Base-by-base conservation (phyloP, 2,888 invertebrate genomes). In the Hemistola chrysoprasaria region DNA sequence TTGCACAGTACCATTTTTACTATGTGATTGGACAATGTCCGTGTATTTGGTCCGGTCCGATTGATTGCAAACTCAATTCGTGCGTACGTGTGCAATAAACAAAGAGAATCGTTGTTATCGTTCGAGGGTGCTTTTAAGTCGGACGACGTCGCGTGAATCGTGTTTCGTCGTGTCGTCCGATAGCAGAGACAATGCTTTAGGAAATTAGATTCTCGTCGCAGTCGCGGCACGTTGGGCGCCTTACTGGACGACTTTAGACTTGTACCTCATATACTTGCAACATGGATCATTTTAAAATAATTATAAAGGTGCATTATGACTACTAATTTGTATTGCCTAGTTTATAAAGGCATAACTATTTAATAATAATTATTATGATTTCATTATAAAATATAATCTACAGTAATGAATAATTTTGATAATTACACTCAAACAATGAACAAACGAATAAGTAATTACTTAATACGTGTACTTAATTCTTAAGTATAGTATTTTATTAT, bases 131-230 rank as follows among this genome's bases (percentile, higher is more conserved):
- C 39, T 53, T 43, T 47, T 46, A 46, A 40, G 47, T 32, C 40
- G 46, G 39, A 42, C 39, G 33, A 45, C 21, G 35, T 47, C 41
- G 41, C 26, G 29, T 43, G 48, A 50, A 55, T 50, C 48, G 50
- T 50, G 42, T 54, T 51, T 48, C 50, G 46, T 48, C 51, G 50
- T 53, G 51, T 51, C 39, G 40, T 48, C 33, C 45, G 53, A 58
- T 66, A 66, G 68, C 61, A 64, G 59, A 78, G 78, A 80, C 78
- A 80, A 80, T 74, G 76, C 68, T 70, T 70, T 76, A 67, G 78
- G 78, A 79, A 82, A 82, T 83, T 78, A 81, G 75, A 78, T 81
- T 76, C 62, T 53, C 54, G 61, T 71, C 53, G 76, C 52, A 82
- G 78, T 79, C 79, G 48, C 28, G 56, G 72, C 83, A 82, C 82